These are phyloP conservation scores for Drosophila borborema DNA, from an alignment of 2,888 invertebrate genomes.

Conservation along the genomic window DNA sequence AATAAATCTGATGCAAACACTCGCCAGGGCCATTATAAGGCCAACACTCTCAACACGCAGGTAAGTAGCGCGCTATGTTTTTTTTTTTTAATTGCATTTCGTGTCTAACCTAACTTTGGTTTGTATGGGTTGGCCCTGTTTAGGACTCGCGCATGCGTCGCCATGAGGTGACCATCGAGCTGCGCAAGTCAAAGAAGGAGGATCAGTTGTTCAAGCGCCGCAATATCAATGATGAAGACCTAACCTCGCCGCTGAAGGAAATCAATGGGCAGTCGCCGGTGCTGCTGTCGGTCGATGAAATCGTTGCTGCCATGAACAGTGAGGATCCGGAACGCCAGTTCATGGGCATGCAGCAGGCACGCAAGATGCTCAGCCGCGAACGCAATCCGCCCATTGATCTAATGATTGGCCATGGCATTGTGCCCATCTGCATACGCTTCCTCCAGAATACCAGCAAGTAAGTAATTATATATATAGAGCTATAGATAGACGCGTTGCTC, in stretches of 20 bases:
- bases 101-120: slow-evolving; percentile 55
- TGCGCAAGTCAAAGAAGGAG: slow-evolving; percentile 96
- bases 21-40: slow-evolving; percentile 91
- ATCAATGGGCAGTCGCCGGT: slow-evolving; percentile 85
- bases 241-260: slow-evolving; percentile 86
- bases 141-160: slow-evolving; percentile 92
- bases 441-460: slow-evolving; percentile 90
- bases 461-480: slow-evolving; percentile 59
- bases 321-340: slow-evolving; percentile 88
- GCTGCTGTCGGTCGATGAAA: slow-evolving; percentile 89
- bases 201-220: slow-evolving; percentile 96
- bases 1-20: slow-evolving; percentile 82
- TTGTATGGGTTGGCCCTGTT: no score
- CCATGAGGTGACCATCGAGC: slow-evolving; percentile 94
- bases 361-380: slow-evolving; percentile 95
- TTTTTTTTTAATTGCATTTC: not conserved
- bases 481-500: no score
- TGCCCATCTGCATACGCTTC: slow-evolving; percentile 93
- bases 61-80: slow-evolving; percentile 85
- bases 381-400: slow-evolving; percentile 95
- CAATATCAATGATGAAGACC: slow-evolving; percentile 88
- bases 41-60: slow-evolving; percentile 90
- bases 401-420: slow-evolving; percentile 93
- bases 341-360: slow-evolving; percentile 91
- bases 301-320: slow-evolving; percentile 90